phyloP scores from a whole-genome alignment of 2,113 vertebrate genomes.

The Hippopotamus amphibius region DNA sequence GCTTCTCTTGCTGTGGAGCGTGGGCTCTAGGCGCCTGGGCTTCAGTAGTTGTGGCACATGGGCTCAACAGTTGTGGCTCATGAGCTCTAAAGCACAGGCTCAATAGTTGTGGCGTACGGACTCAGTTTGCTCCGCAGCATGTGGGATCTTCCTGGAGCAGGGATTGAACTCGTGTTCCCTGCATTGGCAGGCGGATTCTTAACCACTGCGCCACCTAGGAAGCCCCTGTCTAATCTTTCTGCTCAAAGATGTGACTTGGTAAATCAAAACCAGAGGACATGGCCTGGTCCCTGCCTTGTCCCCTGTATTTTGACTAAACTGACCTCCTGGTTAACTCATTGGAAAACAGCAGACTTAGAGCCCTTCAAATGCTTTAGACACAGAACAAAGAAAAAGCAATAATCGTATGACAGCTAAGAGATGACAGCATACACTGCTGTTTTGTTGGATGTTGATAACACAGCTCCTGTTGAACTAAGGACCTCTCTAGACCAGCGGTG shows the following conservation, averaged over 20 bases:
- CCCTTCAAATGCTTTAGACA: neutral
- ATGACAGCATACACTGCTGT: accelerated
- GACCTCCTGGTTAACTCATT: accelerated
- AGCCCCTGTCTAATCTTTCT: neutral
- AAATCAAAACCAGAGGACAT: neutral
- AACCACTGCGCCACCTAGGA: no score
- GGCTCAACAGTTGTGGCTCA: no score
- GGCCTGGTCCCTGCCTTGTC: neutral
- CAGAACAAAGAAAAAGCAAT: neutral
- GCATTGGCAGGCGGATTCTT: no score
- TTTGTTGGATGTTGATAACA: neutral
- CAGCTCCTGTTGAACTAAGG: neutral
- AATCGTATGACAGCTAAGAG: neutral
- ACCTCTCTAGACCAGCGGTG: neutral
- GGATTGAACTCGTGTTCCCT: no score
- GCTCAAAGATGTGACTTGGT: neutral
- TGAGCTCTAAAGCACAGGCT: no score
- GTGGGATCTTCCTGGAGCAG: no score
- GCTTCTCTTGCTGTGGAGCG: no score
- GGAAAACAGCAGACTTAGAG: neutral
- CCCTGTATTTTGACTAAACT: accelerated
- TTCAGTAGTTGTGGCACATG: no score
- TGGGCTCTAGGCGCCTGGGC: no score
- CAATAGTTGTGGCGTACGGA: no score
- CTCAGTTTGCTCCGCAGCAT: no score